Percentiles rank a stretch among this genome's conserved stretches.
phyloP scores from a whole-genome alignment of 2,888 invertebrate species.

The Drosophila anomalata region DNA sequence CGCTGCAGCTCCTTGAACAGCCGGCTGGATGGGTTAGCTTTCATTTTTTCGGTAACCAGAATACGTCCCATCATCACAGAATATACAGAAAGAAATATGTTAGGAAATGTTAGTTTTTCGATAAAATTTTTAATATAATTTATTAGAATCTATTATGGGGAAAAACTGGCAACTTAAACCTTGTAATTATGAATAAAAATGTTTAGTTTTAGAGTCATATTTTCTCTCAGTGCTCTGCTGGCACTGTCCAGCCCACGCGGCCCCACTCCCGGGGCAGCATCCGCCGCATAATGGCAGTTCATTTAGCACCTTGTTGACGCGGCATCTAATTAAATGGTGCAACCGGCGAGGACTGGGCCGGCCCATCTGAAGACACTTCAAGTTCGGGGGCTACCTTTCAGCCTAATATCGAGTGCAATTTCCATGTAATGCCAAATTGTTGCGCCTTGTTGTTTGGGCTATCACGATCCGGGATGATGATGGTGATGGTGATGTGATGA shows the following conservation, averaged over 20 bases:
- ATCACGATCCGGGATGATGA: slow-evolving; percentile 43
- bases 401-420: slow-evolving; percentile 61
- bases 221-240: neutral
- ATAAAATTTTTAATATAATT: too few species aligned
- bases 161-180: too few species aligned
- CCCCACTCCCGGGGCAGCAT: slow-evolving; percentile 23
- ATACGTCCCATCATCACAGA: slow-evolving; percentile 2
- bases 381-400: slow-evolving; percentile 25
- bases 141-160: too few species aligned
- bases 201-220: neutral
- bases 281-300: slow-evolving; percentile 73
- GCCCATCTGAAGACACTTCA: slow-evolving; percentile 17
- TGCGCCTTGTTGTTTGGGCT: slow-evolving; percentile 61
- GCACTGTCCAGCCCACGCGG: slow-evolving; percentile 68
- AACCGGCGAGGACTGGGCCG: slow-evolving; percentile 21
- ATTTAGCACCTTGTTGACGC: slow-evolving; percentile 83
- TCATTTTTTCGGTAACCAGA: slow-evolving; percentile 59
- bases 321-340: slow-evolving; percentile 81
- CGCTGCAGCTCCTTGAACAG: slow-evolving; percentile 53
- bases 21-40: slow-evolving; percentile 66
- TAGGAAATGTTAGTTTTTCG: neutral
- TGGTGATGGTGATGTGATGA: slow-evolving; percentile 31
- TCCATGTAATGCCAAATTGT: slow-evolving; percentile 75
- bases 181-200: too few species aligned
- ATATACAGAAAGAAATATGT: slow-evolving; percentile 7